Evolutionary conservation across 2,113 vertebrate species (phyloP).

Genomic region (Bettongia penicillata): DNA sequence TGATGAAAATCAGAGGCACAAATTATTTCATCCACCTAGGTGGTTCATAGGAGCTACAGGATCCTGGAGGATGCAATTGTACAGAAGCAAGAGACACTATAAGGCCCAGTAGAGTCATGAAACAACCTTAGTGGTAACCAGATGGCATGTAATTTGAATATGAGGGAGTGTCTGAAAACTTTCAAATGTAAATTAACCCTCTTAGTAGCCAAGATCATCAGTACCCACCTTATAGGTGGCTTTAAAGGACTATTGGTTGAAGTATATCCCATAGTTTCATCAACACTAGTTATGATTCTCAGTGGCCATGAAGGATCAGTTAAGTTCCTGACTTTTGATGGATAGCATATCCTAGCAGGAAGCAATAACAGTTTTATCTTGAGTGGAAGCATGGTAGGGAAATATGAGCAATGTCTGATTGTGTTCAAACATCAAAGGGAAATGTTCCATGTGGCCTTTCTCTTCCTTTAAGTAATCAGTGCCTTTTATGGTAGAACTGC

Average conservation of each 20-base stretch:
- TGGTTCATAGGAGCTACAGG: not conserved
- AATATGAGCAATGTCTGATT: not conserved
- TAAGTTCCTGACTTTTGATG: not conserved
- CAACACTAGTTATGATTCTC: conserved; percentile 73
- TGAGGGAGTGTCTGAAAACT: conserved; percentile 83
- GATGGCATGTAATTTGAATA: conserved; percentile 88
- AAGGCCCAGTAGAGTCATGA: no score
- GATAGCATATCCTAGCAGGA: not conserved
- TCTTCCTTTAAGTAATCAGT: not conserved
- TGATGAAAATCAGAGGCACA: not conserved
- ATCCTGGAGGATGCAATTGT: not conserved
- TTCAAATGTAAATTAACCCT: conserved; percentile 87
- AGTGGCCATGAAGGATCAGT: not conserved
- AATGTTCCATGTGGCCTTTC: not conserved
- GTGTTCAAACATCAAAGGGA: not conserved
- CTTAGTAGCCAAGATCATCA: conserved; percentile 84
- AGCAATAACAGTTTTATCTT: not conserved
- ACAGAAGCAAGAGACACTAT: not conserved
- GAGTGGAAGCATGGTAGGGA: not conserved
- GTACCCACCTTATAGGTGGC: conserved; percentile 84
- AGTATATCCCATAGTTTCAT: conserved; percentile 85
- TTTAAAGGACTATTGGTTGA: conserved; percentile 88
- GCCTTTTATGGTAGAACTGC: not conserved
- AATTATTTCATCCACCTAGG: not conserved
- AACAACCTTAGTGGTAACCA: not conserved